phyloP scores from a whole-genome alignment of 2,888 invertebrate genomes.

The Drosophila greeni region DNA sequence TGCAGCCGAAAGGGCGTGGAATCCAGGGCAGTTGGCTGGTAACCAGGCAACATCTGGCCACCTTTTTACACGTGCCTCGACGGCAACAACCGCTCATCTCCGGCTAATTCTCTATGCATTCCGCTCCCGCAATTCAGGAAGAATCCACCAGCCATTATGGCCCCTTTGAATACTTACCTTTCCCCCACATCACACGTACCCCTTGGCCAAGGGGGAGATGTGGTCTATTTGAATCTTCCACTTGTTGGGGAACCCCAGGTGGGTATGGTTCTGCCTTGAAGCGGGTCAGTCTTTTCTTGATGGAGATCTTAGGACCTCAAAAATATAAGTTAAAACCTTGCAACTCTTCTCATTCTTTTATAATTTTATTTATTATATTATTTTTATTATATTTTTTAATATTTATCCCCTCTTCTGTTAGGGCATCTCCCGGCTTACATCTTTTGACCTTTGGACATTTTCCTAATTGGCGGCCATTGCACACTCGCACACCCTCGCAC shows the following conservation, averaged over 20 bases:
- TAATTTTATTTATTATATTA: too few species aligned
- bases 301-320: too few species aligned
- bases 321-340: too few species aligned
- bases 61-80: constrained; percentile 43
- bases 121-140: constrained; percentile 33
- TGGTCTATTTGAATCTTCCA: constrained; percentile 38
- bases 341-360: too few species aligned
- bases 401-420: too few species aligned
- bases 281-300: too few species aligned
- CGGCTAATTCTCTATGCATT: constrained; percentile 48
- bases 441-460: constrained; percentile 15
- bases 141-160: constrained; percentile 21
- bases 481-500: constrained; percentile 1
- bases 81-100: constrained; percentile 43
- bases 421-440: not conserved
- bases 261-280: not conserved
- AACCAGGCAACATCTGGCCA: constrained; percentile 37
- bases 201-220: constrained; percentile 22
- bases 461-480: constrained; percentile 17
- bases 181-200: constrained; percentile 1
- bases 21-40: constrained; percentile 17
- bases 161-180: not conserved
- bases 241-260: constrained; percentile 18
- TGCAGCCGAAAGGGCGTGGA: constrained; percentile 3
- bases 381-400: too few species aligned